Conservation (phyloP, 2,113 vertebrate species). For the Xiphophorus hellerii region DNA sequence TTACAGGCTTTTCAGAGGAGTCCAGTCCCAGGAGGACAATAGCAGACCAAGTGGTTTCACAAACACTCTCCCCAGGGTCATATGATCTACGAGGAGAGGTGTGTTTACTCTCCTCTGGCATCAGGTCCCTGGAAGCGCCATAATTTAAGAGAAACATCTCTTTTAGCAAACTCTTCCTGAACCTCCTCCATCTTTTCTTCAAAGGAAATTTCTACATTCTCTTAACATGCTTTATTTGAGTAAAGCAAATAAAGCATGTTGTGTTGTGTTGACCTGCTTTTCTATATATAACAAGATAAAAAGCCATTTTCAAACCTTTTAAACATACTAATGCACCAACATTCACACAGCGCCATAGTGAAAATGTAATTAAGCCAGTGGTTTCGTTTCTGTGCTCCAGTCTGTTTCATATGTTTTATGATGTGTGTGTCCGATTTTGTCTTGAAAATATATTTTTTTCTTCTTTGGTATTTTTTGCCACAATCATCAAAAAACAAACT, state of each 20-base stretch:
- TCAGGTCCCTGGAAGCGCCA: constrained; percentile 51
- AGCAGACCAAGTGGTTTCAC: constrained; percentile 81
- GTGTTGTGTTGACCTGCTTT: neutral
- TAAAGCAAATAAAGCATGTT: too few relatives aligned
- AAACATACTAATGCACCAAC: neutral
- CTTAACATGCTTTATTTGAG: neutral
- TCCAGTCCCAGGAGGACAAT: constrained; percentile 79
- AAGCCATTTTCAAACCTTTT: neutral
- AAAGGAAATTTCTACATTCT: neutral
- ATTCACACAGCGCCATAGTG: neutral
- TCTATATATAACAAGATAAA: neutral
- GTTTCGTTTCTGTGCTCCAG: neutral
- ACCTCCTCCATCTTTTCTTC: constrained; percentile 1
- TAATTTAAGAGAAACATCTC: constrained; percentile 70
- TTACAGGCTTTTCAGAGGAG: constrained; percentile 90
- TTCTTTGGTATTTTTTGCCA: too few relatives aligned
- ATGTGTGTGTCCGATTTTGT: neutral
- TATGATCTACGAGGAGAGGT: constrained; percentile 78
- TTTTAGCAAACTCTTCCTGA: constrained; percentile 52
- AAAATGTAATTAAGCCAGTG: neutral
- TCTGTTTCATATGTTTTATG: neutral
- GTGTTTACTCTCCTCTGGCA: constrained; percentile 47
- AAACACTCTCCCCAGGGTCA: constrained; percentile 77
- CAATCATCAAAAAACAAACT: too few relatives aligned
- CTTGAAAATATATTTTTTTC: neutral